These are phyloP conservation scores for Nannospalax galili DNA, from an alignment of 2,113 vertebrate genomes.

Conservation along the genomic window DNA sequence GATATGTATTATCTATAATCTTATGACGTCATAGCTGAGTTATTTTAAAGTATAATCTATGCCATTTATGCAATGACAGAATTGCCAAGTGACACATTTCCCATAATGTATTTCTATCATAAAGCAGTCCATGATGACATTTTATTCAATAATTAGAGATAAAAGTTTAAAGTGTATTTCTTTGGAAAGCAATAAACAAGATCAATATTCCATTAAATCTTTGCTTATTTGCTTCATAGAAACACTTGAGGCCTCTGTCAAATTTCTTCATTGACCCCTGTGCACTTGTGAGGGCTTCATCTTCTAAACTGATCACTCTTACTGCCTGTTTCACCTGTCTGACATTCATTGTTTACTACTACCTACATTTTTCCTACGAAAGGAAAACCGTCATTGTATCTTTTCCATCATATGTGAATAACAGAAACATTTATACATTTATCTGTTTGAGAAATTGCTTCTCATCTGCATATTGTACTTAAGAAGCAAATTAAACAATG, in stretches of 20 bases:
- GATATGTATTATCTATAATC: neutral
- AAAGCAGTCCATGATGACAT: neutral
- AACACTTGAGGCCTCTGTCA: neutral
- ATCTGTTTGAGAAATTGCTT: neutral
- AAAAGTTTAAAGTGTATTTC: neutral
- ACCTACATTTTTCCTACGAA: neutral
- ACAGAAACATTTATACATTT: neutral
- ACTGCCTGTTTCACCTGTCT: neutral
- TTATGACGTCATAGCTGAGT: neutral
- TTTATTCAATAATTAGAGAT: constrained; percentile 5
- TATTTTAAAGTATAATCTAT: neutral
- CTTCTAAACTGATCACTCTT: constrained; percentile 14
- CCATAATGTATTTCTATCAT: neutral
- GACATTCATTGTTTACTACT: neutral
- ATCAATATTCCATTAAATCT: neutral
- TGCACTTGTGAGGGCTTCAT: neutral
- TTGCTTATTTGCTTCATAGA: neutral
- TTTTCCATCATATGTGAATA: neutral
- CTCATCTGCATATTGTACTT: neutral
- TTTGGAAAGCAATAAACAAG: neutral
- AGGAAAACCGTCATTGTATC: neutral
- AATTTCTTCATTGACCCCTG: neutral
- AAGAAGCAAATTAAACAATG: neutral
- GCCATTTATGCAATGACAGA: neutral
- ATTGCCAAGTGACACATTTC: neutral